phyloP scores from a whole-genome alignment of 2,888 invertebrate genomes.

The Acleris emargana region DNA sequence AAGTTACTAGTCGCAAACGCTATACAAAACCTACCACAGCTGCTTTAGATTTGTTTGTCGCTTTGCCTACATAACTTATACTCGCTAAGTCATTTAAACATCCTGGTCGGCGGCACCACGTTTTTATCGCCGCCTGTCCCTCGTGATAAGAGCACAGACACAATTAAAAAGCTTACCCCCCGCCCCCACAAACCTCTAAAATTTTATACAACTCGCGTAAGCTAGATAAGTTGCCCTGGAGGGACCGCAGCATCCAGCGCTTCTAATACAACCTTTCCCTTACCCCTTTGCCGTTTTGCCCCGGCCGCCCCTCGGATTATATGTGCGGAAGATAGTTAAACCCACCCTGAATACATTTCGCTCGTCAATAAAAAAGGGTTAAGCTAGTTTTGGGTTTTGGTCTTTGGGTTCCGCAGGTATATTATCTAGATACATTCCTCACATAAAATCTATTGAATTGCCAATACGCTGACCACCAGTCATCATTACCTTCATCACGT shows the following conservation, averaged over 20 bases:
- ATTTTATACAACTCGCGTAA: constrained; percentile 36
- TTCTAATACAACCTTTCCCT: constrained; percentile 21
- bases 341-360: constrained; percentile 77
- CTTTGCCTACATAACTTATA: neutral
- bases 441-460: neutral
- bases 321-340: constrained; percentile 78
- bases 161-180: constrained; percentile 37
- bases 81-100: constrained; percentile 5
- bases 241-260: constrained; percentile 23
- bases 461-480: too few relatives aligned
- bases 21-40: neutral
- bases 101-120: constrained; percentile 2
- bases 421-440: neutral
- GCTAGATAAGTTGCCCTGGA: constrained; percentile 36
- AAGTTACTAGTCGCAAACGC: neutral
- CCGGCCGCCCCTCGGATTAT: constrained; percentile 63
- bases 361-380: constrained; percentile 68
- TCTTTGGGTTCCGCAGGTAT: constrained; percentile 5
- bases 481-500: too few relatives aligned
- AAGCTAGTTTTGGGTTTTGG: constrained; percentile 2
- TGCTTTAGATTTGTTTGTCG: neutral
- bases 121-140: constrained; percentile 29
- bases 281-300: constrained; percentile 37
- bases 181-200: constrained; percentile 33
- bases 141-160: constrained; percentile 30